Percentiles rank a stretch among this genome's conserved stretches.
These are phyloP conservation scores for Nomada hirtipes DNA, from an alignment of 2,888 invertebrate genomes.

Conservation along the genomic window DNA sequence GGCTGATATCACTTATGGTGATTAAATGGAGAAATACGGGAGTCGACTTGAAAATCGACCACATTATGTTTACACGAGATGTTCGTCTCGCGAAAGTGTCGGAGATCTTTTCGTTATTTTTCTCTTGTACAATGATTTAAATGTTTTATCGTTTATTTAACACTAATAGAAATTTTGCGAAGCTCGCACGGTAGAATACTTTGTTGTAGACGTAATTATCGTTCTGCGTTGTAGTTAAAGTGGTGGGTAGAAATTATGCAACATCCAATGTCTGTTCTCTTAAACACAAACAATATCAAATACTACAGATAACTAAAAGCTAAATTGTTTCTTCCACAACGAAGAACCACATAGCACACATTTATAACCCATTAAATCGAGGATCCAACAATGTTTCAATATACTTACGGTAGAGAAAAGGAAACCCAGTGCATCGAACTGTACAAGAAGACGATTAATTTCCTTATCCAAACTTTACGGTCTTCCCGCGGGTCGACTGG, in stretches of 20 bases:
- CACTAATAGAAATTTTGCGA: not conserved
- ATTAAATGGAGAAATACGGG: constrained; percentile 41
- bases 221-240: too few relatives aligned
- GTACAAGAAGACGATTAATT: constrained; percentile 22
- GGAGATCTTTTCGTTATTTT: not conserved
- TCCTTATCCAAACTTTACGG: constrained; percentile 29
- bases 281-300: too few relatives aligned
- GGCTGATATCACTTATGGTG: constrained; percentile 59
- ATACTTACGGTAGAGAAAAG: not conserved
- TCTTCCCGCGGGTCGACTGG: not conserved
- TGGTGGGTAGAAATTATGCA: too few relatives aligned
- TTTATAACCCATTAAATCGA: constrained; percentile 13
- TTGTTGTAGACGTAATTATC: too few relatives aligned
- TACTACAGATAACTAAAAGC: too few relatives aligned
- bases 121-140: too few relatives aligned
- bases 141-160: not conserved
- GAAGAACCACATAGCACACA: not conserved
- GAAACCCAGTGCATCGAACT: not conserved
- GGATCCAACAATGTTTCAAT: not conserved
- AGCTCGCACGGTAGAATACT: too few relatives aligned
- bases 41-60: constrained; percentile 21
- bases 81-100: too few relatives aligned
- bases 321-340: not conserved
- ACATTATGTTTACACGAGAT: not conserved
- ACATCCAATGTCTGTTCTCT: too few relatives aligned